Base-by-base conservation (phyloP, 2,797 vertebrate species). In the Momotus momota region DNA sequence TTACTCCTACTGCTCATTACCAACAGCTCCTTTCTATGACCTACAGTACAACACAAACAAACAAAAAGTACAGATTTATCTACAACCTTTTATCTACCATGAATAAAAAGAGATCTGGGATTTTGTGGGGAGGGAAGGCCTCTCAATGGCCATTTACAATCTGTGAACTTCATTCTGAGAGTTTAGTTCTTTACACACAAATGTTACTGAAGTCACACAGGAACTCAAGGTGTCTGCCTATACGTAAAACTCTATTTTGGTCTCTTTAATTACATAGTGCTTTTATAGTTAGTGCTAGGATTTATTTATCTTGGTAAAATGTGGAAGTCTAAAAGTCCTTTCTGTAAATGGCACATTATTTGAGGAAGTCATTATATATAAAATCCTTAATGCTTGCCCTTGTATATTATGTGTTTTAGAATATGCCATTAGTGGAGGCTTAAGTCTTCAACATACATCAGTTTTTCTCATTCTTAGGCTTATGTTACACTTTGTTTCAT, bases 51-150 rank as follows among this genome's bases (percentile, higher is more conserved):
- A 23, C 35, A 35, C n/a, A 16, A 26, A 60, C 10, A 31, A 54
- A 57, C 7, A 33, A 58, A 6, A n/a, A 2, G 1, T 14, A 31
- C 18, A 25, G 40, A 60, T 69, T 40, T 2, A 54, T 54, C 12
- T 35, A 35, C 22, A 35, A 10, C 12, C 5, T 12, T 55, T 57
- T 55, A 40, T 52, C 25, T 60, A 43, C 16, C 31, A 21, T 18
- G 9, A 33, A 62, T 55, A 81, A 61, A 40, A 80, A 22, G 6
- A 61, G 8, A 61, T 11, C 21, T 40, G 8, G 3, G 23, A 19
- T 16, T 52, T 4, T 43, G 13, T 9, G 29, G 12, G 18, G 10
- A 2, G 20, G 8, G 3, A 6, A 7, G 3, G 4, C 1, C 16
- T 58, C 64, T 33, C 14, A 19, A 9, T 52, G 41, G 15, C 9